phyloP scores from a whole-genome alignment of 2,888 invertebrate genomes.

The Heliconius hortense region DNA sequence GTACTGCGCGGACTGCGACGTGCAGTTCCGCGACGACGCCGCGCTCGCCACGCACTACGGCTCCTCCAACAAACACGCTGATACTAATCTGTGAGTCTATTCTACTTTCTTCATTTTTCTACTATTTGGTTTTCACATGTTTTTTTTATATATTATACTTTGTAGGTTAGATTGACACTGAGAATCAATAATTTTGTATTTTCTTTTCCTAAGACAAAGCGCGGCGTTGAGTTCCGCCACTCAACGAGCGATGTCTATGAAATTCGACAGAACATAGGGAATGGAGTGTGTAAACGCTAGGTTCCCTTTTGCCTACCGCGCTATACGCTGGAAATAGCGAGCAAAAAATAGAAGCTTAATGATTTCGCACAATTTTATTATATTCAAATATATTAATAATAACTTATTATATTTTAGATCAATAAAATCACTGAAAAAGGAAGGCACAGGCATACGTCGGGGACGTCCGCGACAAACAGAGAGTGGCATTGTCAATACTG shows the following conservation, averaged over 20 bases:
- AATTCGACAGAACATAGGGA: too few species aligned
- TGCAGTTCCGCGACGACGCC: conserved; percentile 60
- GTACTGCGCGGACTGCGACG: conserved; percentile 66
- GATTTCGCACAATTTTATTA: neutral
- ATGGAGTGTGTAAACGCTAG: too few species aligned
- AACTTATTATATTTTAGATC: conserved; percentile 37
- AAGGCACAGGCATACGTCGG: conserved; percentile 33
- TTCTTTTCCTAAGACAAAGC: too few species aligned
- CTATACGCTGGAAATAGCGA: too few species aligned
- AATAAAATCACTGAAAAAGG: conserved; percentile 36
- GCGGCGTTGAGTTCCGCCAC: too few species aligned
- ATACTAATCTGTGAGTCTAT: conserved; percentile 61
- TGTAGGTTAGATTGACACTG: too few species aligned
- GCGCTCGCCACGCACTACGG: conserved; percentile 69
- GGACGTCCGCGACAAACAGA: conserved; percentile 47
- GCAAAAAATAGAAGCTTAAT: too few species aligned
- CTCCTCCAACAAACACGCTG: conserved; percentile 68
- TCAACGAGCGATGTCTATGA: too few species aligned
- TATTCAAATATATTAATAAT: neutral
- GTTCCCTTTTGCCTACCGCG: too few species aligned
- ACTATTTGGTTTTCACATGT: too few species aligned
- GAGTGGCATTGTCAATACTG: conserved; percentile 66
- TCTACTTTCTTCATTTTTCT: neutral
- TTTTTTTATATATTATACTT: too few species aligned
- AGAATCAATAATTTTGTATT: too few species aligned